Percentiles rank a stretch among this genome's conserved stretches.
Conservation (phyloP, 1,140 invertebrate species). For the Diachasma alloeum region DNA sequence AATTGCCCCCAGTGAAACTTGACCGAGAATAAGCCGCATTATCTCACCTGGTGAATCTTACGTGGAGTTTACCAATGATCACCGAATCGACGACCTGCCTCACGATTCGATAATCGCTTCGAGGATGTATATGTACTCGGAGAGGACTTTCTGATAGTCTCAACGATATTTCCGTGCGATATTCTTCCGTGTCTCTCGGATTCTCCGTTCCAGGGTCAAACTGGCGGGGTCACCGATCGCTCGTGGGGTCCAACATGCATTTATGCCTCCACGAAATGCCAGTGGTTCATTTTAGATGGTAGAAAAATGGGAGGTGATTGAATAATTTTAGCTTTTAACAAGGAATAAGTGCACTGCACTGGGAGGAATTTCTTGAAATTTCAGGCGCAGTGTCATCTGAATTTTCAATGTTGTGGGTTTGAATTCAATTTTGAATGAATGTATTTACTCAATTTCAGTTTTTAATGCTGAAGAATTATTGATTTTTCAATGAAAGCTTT, state of each 20-base stretch:
- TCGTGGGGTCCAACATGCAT: not conserved
- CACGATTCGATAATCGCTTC: slow-evolving; percentile 37
- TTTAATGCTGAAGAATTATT: too few relatives aligned
- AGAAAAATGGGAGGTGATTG: too few relatives aligned
- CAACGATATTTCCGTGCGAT: slow-evolving; percentile 17
- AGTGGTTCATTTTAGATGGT: not conserved
- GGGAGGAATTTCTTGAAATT: too few relatives aligned
- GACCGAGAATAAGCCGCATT: slow-evolving; percentile 12
- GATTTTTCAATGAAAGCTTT: too few relatives aligned
- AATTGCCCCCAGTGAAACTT: slow-evolving; percentile 12
- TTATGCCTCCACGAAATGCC: not conserved
- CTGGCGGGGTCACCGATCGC: slow-evolving; percentile 32
- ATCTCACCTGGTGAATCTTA: slow-evolving; percentile 21
- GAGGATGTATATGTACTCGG: slow-evolving; percentile 7
- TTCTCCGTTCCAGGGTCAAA: slow-evolving; percentile 29
- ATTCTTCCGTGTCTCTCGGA: slow-evolving; percentile 27
- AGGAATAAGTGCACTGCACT: too few relatives aligned
- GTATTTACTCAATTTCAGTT: too few relatives aligned
- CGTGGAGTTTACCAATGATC: slow-evolving; percentile 24
- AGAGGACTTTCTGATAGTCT: slow-evolving; percentile 23
- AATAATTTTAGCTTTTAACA: too few relatives aligned
- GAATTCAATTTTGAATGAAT: too few relatives aligned
- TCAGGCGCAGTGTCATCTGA: too few relatives aligned
- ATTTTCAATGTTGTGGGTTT: too few relatives aligned
- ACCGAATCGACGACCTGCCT: slow-evolving; percentile 27